A percentile compares a stretch with the other conserved stretches of the same genome.
These are phyloP conservation scores for Drosophila sucinea DNA, from an alignment of 1,140 invertebrate genomes.

Conservation along the genomic window DNA sequence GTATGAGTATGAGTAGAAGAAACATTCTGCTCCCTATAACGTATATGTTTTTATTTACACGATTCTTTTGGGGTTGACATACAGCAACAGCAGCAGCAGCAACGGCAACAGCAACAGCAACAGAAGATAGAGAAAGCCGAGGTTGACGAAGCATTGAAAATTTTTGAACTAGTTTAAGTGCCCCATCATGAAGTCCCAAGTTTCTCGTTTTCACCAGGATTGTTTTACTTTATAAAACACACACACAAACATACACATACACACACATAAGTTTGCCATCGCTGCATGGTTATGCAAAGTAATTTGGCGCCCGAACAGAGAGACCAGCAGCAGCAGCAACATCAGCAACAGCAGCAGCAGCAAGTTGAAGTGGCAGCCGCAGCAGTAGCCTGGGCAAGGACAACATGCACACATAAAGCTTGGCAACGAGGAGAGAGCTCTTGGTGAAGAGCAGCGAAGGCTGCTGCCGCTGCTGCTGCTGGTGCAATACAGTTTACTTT, in stretches of 20 bases:
- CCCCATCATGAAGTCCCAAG: slow-evolving; percentile 81
- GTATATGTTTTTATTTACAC: slow-evolving; percentile 74
- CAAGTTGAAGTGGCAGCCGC: slow-evolving; percentile 39
- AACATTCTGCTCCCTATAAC: slow-evolving; percentile 7
- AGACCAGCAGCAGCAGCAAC: slow-evolving; percentile 24
- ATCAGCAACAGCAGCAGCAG: slow-evolving; percentile 1
- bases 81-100: slow-evolving; percentile 24
- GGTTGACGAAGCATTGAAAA: slow-evolving; percentile 68
- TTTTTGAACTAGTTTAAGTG: slow-evolving; percentile 82
- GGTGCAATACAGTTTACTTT: slow-evolving; percentile 56
- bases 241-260: slow-evolving; percentile 35
- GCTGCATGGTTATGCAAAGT: slow-evolving; percentile 81
- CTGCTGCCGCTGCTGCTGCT: slow-evolving; percentile 25
- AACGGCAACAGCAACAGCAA: slow-evolving; percentile 22
- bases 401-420: slow-evolving; percentile 58
- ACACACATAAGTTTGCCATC: slow-evolving; percentile 44
- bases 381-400: slow-evolving; percentile 61
- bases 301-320: slow-evolving; percentile 60
- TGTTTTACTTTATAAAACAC: slow-evolving; percentile 79
- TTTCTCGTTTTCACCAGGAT: slow-evolving; percentile 81
- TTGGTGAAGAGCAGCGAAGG: slow-evolving; percentile 53
- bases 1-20: slow-evolving; percentile 35
- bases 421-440: slow-evolving; percentile 4
- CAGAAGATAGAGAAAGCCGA: slow-evolving; percentile 52
- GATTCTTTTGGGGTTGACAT: slow-evolving; percentile 68